These are phyloP conservation scores for Jordanella pulchra DNA, from an alignment of 2,797 vertebrate genomes.

Conservation along the genomic window DNA sequence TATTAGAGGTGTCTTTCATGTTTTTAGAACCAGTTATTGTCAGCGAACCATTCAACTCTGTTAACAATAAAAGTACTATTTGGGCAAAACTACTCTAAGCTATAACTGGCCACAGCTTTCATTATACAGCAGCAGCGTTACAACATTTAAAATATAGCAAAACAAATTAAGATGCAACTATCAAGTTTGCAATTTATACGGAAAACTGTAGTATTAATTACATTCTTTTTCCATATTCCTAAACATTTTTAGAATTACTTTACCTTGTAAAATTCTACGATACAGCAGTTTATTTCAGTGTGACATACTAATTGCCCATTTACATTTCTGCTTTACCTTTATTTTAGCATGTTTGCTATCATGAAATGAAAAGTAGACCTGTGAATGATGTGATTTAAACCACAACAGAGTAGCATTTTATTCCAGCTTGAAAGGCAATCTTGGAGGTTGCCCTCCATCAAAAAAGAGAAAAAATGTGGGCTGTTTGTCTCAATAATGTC, in stretches of 20 bases:
- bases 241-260: neutral
- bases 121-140: neutral
- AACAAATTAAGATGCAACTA: neutral
- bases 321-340: neutral
- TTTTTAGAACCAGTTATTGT: too few species aligned
- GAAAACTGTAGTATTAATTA: neutral
- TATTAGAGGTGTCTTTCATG: too few species aligned
- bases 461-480: conserved; percentile 52
- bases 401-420: conserved; percentile 26
- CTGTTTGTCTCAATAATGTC: conserved; percentile 69
- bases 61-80: neutral
- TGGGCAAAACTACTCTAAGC: neutral
- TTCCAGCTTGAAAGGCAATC: conserved; percentile 22
- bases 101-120: neutral
- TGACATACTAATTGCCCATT: neutral
- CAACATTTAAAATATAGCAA: neutral
- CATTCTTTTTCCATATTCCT: neutral
- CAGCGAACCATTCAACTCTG: neutral
- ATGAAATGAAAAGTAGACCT: conserved; percentile 19
- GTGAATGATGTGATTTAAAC: conserved; percentile 48
- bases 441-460: conserved; percentile 50
- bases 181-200: neutral
- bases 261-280: too few species aligned
- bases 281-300: neutral
- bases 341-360: conserved; percentile 33